Evolutionary conservation across 2,113 vertebrate genomes (phyloP), one percentile per base, ranked within the genome.

Genomic region (Sinocyclocheilus grahami): DNA sequence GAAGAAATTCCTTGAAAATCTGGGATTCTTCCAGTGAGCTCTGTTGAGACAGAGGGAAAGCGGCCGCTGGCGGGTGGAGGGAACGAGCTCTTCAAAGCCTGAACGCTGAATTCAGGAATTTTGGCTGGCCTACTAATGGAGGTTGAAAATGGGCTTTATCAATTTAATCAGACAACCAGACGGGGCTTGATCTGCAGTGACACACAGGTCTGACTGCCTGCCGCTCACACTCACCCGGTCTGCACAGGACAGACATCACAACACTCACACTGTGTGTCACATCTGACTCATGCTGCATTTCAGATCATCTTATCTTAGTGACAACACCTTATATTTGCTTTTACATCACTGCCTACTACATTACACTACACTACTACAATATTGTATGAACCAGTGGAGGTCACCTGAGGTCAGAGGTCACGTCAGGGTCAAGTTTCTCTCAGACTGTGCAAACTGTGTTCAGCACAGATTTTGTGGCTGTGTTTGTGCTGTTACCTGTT

Each of bases 81-180:
- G 27, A 12, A 51, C 37, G 13, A 78, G 58, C 88, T 84, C 65
- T 84, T 83, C 33, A 87, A 37, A 18, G 60, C 60, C 60, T 81
- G 22, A 5, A 63, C 9, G 3, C 30, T 78, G 81, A 82, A 91
- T 86, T 82, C 84, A 90, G 91, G 90, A 90, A 91, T 91, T 62
- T 88, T 86, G 85, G 86, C 87, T 83, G 46, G 79, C 20, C 62
- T 85, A 79, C 78, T 9, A 80, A 86, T 63, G 79, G 53, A 65
- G 13, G 72, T 33, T 2, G 71, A 78, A 39, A 48, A 86, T 30
- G 87, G 37, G n/a, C 75, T 87, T 62, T 48, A 88, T 91, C 86
- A 92, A 92, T 93, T 90, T 90, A 89, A 92, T 93, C 87, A 93
- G 87, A 90, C 87, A 88, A 83, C 85, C 85, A 86, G 90, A 89